A percentile compares a stretch with the other conserved stretches of the same genome.
Conservation (phyloP, 2,113 vertebrate species). For the Physeter macrocephalus region DNA sequence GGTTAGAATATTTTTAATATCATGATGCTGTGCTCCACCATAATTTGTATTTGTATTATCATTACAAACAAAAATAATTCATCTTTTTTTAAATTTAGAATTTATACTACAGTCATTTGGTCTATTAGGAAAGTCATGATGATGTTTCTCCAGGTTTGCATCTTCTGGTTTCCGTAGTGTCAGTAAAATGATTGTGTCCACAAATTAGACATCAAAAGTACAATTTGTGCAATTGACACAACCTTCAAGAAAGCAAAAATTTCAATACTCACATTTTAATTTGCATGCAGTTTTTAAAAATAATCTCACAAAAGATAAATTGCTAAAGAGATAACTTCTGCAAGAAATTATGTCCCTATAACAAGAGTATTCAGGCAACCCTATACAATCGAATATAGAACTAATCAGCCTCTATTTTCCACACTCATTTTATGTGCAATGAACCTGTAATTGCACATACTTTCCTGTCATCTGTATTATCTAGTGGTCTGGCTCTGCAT, state of each 20-base stretch:
- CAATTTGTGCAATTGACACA: not conserved
- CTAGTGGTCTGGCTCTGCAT: not conserved
- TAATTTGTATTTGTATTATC: not conserved
- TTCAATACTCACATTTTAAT: not conserved
- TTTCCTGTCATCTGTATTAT: fast-evolving
- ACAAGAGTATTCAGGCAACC: not conserved
- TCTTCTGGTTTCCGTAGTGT: not conserved
- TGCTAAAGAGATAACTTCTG: not conserved
- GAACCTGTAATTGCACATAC: not conserved
- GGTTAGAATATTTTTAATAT: not conserved
- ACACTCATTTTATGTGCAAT: not conserved
- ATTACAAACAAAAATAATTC: not conserved
- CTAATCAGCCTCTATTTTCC: not conserved
- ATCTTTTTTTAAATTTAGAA: not conserved
- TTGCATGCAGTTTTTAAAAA: not conserved
- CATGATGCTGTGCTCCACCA: not conserved
- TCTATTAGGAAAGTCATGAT: not conserved
- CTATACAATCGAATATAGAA: not conserved
- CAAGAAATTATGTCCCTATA: not conserved
- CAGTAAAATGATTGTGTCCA: not conserved
- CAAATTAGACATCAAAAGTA: not conserved
- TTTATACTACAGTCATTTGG: not conserved
- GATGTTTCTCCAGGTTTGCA: not conserved
- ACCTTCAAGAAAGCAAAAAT: not conserved
- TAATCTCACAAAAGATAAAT: not conserved